Conservation (phyloP, 2,113 vertebrate species). For the Cariama cristata region DNA sequence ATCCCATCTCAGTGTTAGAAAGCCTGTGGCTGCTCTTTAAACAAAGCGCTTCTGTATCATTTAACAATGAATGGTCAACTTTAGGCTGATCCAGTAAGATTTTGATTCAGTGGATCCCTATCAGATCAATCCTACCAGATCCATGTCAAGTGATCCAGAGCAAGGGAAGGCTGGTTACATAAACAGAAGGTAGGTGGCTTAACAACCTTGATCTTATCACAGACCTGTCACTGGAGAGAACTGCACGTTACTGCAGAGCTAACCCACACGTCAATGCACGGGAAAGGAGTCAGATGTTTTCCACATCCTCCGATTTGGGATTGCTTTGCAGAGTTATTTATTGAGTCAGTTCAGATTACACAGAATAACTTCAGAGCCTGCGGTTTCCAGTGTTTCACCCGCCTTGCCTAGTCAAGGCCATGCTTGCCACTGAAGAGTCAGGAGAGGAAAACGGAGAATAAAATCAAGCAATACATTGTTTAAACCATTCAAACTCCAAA, state of each 20-base stretch:
- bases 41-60: not conserved
- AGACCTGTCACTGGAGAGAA: slow-evolving; percentile 39
- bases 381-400: not conserved
- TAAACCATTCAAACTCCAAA: not conserved
- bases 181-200: slow-evolving; percentile 54
- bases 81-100: not conserved
- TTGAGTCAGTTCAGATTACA: not conserved
- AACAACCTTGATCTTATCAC: slow-evolving; percentile 58
- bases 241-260: not conserved
- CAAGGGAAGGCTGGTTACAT: slow-evolving; percentile 9
- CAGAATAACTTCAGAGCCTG: not conserved
- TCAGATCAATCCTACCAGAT: not conserved
- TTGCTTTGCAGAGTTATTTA: not conserved
- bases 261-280: not conserved
- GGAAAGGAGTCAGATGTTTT: slow-evolving; percentile 16
- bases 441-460: not conserved
- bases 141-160: not conserved
- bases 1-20: not conserved
- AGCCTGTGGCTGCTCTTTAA: not conserved
- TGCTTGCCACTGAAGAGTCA: not conserved
- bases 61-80: not conserved
- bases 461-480: not conserved
- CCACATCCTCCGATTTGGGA: not conserved
- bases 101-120: not conserved
- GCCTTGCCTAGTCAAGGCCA: not conserved